Evolutionary conservation across 2,888 invertebrate genomes (phyloP), one percentile per base, ranked within the genome.

Genomic region (Tachina lurida): DNA sequence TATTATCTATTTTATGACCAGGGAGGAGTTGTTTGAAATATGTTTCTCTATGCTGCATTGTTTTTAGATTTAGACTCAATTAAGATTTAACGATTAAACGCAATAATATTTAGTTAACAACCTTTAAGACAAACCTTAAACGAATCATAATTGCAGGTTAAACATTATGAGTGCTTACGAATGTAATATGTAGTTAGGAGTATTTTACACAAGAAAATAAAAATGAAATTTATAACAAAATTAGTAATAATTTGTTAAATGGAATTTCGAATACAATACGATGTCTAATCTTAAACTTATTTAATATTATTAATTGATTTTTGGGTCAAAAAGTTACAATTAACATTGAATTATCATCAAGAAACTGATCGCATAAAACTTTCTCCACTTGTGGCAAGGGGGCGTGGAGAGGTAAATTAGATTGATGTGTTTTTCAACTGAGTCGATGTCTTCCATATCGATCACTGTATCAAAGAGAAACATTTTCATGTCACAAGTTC

Each of bases 81-180:
- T 81, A 75, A 81, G 81, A 81, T 75, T 75, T 68, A 81, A 75
- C 45, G 81, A 81, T 81, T 79, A 73, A 70, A 47, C 10, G 45
- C 52, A 68, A 62, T 81, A 74, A 68, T 75, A 31, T 31, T 31
- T 31, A 68, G 75, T 70, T 70, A 75, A 81, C 68, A 56, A 81
- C 45, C 19, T 68, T 65, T 68, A 62, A 62, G 75, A 62, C 68
- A 62, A 75, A 47, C 68, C 81, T 54, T 47, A 60, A 81, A 70
- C 60, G 62, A 68, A 81, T 62, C 41, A 56, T 47, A 81, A 54
- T 75, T 68, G 43, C 15, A 43, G 39, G n/a, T 52, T 60, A 54
- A 15, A 63, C 31, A 8, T n/a, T n/a, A 19, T 8, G 12, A 13
- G 15, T 43, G 22, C 49, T 62, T 49, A 41, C 39, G 49, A n/a